Conservation (phyloP, 1,140 invertebrate genomes). For the Solenopsis invicta region DNA sequence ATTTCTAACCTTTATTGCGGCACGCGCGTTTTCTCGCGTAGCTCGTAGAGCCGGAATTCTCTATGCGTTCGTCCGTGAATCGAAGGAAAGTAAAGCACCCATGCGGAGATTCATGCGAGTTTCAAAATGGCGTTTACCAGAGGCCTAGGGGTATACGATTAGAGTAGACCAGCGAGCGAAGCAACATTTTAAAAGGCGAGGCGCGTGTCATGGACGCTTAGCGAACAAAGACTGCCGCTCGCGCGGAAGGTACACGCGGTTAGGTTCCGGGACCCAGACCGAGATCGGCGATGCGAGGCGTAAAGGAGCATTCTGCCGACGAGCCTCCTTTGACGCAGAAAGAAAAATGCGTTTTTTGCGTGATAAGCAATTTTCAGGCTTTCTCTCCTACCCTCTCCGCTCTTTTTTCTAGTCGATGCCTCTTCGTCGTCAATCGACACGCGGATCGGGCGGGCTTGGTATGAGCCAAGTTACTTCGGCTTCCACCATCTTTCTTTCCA, state of each 20-base stretch:
- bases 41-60: neutral
- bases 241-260: neutral
- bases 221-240: slow-evolving; percentile 64
- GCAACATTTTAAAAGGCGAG: slow-evolving; percentile 30
- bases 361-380: neutral
- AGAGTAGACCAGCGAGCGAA: slow-evolving; percentile 55
- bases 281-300: neutral
- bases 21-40: neutral
- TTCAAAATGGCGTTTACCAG: slow-evolving; percentile 71
- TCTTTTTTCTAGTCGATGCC: neutral
- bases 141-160: slow-evolving; percentile 13
- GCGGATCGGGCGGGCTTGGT: neutral
- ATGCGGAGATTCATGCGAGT: slow-evolving; percentile 64
- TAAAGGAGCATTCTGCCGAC: neutral
- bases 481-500: slow-evolving; percentile 69
- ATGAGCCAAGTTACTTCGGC: slow-evolving; percentile 21
- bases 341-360: neutral
- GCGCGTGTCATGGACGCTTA: neutral
- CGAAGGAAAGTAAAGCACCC: slow-evolving; percentile 37
- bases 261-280: neutral
- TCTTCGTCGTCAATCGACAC: neutral
- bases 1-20: too few species aligned
- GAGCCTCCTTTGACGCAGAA: neutral
- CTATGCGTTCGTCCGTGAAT: neutral
- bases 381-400: neutral